Evolutionary conservation across 2,113 vertebrate genomes (phyloP), one percentile per base, ranked within the genome.

Genomic region (Epinephelus lanceolatus): DNA sequence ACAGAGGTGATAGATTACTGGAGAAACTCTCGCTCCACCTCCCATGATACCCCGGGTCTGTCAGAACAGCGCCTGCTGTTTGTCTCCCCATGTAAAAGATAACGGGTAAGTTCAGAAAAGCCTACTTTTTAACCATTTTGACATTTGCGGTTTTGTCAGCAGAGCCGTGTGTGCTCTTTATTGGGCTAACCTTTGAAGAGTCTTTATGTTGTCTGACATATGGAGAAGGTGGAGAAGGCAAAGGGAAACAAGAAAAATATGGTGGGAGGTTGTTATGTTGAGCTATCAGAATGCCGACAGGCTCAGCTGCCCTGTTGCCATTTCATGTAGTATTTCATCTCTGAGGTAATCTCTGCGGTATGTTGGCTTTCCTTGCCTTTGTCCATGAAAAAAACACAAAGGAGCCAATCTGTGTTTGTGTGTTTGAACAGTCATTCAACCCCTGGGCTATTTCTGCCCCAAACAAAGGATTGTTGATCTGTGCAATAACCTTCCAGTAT

Each of bases 161-260:
- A 7, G 71, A 69, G 79, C 80, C 15, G 75, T 13, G 33, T 13
- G 84, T 21, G 87, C 63, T 87, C 81, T 74, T 91, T 83, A 91
- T 92, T 81, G 81, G 68, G 56, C 75, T 87, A 92, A 94, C 91
- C 90, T 92, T 94, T 93, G 89, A 86, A 81, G 69, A 69, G 25
- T 76, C 76, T 84, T 85, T 69, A 83, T 81, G 87, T 82, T 88
- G 82, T 89, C 83, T 87, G 90, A 88, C 84, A 89, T 81, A 66
- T 30, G 74, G 57, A 71, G 71, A 76, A 74, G 83, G 87, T 40
- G 73, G 18, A 72, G 63, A 76, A 80, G 80, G 81, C 27, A 71
- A 76, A 57, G 42, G 60, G 47, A 73, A 85, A 87, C 67, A 56
- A 75, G 71, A 53, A 70, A 68, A 81, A 78, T 60, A 80, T 51